phyloP scores from a whole-genome alignment of 2,888 invertebrate species.

The Phasia obesa region DNA sequence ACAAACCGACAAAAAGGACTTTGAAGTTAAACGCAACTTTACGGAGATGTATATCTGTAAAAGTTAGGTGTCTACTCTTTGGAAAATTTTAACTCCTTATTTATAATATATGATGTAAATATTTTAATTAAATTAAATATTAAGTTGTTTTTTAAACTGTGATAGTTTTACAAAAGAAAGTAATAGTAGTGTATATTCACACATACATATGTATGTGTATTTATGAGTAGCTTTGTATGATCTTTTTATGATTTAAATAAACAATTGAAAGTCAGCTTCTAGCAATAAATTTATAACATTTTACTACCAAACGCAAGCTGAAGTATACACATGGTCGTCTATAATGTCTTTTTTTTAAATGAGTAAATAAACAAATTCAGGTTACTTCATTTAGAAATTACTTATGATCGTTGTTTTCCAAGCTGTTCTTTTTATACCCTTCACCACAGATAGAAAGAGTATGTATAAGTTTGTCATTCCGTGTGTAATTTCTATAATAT shows the following conservation, averaged over 20 bases:
- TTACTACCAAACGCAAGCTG: background rate
- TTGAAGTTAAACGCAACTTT: background rate
- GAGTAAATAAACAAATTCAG: too few species aligned
- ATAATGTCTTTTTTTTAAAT: background rate
- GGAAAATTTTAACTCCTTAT: background rate
- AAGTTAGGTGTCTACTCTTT: background rate
- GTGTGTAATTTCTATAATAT: too few species aligned
- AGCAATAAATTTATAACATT: background rate
- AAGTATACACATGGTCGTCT: too few species aligned
- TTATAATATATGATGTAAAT: constrained; percentile 44
- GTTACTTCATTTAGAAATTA: too few species aligned
- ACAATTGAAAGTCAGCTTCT: background rate
- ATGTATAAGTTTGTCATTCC: too few species aligned
- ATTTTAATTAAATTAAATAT: constrained; percentile 29
- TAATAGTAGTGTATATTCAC: too few species aligned
- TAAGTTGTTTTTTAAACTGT: constrained; percentile 49
- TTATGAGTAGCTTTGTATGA: background rate
- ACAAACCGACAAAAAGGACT: background rate
- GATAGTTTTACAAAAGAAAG: constrained; percentile 52
- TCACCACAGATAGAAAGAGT: too few species aligned
- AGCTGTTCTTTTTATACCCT: too few species aligned
- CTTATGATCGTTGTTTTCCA: too few species aligned
- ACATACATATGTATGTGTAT: background rate
- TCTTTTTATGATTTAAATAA: background rate
- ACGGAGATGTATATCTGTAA: too few species aligned